A percentile compares a stretch with the other conserved stretches of the same genome.
Evolutionary conservation across 2,113 vertebrate genomes (phyloP).

Genomic region (cattle (Bos taurus)): ARS-UCD2.0 NC_037328.1:133140501-133141000

Average conservation of each 20-base stretch:
- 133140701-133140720: background rate
- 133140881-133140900: background rate
- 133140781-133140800: background rate
- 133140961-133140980: background rate
- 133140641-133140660: background rate
- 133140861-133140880: background rate
- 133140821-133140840: background rate
- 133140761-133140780: background rate
- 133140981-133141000: background rate
- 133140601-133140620: background rate
- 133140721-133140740: background rate
- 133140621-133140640: background rate
- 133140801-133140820: background rate
- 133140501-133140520: constrained; percentile 11
- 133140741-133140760: background rate
- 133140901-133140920: background rate
- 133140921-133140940: constrained; percentile 1
- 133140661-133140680: constrained; percentile 11
- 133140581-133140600: background rate
- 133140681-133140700: background rate
- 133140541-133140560: background rate
- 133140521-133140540: background rate
- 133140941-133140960: background rate
- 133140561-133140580: background rate
- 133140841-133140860: background rate